Evolutionary conservation across 1,140 invertebrate species (phyloP).

Genomic region (Papilio machaon): DNA sequence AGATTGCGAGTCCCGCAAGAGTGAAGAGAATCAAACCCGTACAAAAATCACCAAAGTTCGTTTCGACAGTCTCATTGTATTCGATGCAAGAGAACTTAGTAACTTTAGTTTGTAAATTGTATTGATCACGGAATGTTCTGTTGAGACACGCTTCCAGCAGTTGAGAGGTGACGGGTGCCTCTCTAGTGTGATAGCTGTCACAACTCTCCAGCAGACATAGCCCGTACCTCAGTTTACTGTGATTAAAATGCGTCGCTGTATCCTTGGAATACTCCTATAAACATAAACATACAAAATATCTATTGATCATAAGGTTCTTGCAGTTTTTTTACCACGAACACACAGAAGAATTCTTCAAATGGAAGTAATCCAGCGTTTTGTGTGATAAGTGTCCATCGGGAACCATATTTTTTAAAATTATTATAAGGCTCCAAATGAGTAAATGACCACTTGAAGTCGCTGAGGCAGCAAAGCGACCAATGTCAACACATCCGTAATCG

Average conservation of each 20-base stretch:
- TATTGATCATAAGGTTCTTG: not conserved
- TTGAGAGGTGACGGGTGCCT: not conserved
- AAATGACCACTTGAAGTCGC: no score
- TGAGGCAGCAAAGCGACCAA: no score
- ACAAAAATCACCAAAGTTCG: not conserved
- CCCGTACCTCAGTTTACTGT: not conserved
- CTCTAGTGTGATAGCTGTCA: not conserved
- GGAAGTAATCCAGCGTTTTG: not conserved
- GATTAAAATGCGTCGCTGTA: not conserved
- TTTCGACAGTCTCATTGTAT: not conserved
- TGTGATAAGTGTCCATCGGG: no score
- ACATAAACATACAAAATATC: not conserved
- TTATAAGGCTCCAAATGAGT: no score
- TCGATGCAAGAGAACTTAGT: not conserved
- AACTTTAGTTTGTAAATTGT: slow-evolving; percentile 4
- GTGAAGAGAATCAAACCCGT: not conserved
- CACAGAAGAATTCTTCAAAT: not conserved
- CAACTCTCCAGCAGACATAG: not conserved
- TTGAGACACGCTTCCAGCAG: not conserved
- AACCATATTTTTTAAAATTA: no score
- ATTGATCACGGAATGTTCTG: not conserved
- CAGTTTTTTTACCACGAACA: not conserved
- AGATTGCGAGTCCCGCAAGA: not conserved
- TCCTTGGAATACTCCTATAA: not conserved
- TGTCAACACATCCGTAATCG: no score